Percentiles rank a stretch among this genome's conserved stretches.
Evolutionary conservation across 2,113 vertebrate genomes (phyloP).

Genomic region (Parus major): DNA sequence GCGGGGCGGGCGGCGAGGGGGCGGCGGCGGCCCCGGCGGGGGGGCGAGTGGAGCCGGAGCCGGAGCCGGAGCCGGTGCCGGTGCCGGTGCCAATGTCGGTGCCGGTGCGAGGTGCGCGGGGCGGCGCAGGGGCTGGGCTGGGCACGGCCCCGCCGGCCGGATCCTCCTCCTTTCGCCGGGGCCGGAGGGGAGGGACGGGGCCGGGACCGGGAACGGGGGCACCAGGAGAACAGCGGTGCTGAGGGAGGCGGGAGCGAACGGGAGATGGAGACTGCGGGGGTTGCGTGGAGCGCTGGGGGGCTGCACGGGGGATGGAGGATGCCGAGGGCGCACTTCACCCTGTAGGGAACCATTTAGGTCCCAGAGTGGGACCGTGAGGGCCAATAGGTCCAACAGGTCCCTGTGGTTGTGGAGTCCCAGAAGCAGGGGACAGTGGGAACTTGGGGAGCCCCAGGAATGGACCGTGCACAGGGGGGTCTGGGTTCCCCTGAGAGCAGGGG

Average conservation of each 20-base stretch:
- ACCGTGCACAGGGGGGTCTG: background rate
- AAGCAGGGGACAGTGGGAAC: background rate
- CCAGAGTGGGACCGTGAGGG: background rate
- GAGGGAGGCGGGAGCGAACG: background rate
- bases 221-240: background rate
- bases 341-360: background rate
- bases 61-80: background rate
- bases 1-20: background rate
- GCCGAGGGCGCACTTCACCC: background rate
- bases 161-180: conserved; percentile 16
- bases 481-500: background rate
- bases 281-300: background rate
- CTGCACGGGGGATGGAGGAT: background rate
- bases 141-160: background rate
- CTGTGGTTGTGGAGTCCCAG: background rate
- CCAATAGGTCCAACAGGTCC: background rate
- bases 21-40: background rate
- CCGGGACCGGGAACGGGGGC: background rate
- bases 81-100: background rate
- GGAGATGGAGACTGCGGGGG: background rate
- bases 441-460: background rate
- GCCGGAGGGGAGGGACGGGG: background rate
- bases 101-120: background rate
- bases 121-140: conserved; percentile 12
- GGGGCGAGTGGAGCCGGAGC: background rate